Evolutionary conservation across 2,113 vertebrate species (phyloP).

Genomic region (Podarcis cretensis): DNA sequence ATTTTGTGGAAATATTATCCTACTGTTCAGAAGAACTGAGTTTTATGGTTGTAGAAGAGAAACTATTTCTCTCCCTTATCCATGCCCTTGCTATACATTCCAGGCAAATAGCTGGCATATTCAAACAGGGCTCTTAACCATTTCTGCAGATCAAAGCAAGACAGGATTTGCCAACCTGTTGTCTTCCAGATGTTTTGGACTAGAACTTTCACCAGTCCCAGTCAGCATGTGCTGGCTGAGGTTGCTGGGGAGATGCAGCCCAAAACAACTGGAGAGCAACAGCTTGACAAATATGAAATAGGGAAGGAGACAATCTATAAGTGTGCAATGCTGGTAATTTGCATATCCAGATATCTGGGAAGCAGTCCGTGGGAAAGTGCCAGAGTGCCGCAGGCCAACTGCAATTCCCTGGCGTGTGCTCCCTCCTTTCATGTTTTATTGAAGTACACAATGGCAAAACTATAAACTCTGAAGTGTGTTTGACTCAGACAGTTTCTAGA

Average conservation of each 20-base stretch:
- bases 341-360: not conserved
- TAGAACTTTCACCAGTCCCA: too few relatives aligned
- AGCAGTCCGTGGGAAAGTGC: not conserved
- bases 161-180: too few relatives aligned
- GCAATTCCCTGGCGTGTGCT: not conserved
- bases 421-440: not conserved
- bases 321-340: not conserved
- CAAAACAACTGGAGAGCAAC: too few relatives aligned
- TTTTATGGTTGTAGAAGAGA: not conserved
- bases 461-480: too few relatives aligned
- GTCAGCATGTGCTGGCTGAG: too few relatives aligned
- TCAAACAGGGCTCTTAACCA: not conserved
- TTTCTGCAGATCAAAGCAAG: not conserved
- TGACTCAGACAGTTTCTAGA: not conserved
- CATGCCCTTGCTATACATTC: not conserved
- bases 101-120: not conserved
- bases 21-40: not conserved
- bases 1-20: not conserved
- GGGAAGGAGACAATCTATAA: not conserved
- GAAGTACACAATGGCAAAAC: not conserved
- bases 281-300: not conserved
- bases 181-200: too few relatives aligned
- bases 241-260: too few relatives aligned
- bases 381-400: not conserved
- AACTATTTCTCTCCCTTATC: not conserved